Evolutionary conservation across 2,888 invertebrate species (phyloP), one percentile per base, ranked within the genome.

Genomic region (Hesperia comma): DNA sequence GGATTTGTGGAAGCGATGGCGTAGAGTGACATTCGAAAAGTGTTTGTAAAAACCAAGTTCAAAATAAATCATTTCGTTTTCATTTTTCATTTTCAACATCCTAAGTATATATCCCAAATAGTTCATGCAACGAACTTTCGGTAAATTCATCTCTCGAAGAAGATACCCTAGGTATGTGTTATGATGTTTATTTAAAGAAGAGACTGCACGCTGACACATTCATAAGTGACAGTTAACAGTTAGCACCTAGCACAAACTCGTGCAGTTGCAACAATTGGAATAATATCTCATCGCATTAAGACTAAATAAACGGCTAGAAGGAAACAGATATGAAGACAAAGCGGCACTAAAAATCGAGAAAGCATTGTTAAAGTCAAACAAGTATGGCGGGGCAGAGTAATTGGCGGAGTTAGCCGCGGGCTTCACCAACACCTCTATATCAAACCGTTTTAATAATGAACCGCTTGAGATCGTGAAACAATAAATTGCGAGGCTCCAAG

Each of bases 381-480:
- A 84, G 80, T 83, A 82, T 81, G 79, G 81, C 80, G 78, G 78
- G 76, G 79, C 79, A 78, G 80, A 88, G 92, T 91, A 92, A 92
- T 92, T 92, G 92, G 90, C 87, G 83, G 77, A 83, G 80, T 77
- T 75, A 74, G 88, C 92, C 92, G 70, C 80, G 68, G 91, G 92
- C 92, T 81, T 85, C 86, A 87, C 88, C 89, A 92, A 92, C 92
- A 92, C 92, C 92, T 92, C 87, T 82, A 89, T 90, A 91, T 89
- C 92, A 90, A 90, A 92, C 92, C 90, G 91, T 92, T 92, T 92
- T 92, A 92, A 92, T 92, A 92, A 92, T 92, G 91, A 92, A 89
- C 90, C 84, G 85, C 82, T 83, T 82, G 87, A 89, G 90, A 92
- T 92, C 92, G 92, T 92, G 92, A 92, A 92, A 92, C 92, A 91